Evolutionary conservation across 2,797 vertebrate genomes (phyloP), one percentile per base, ranked within the genome.

Genomic region (Acipenser oxyrinchus): DNA sequence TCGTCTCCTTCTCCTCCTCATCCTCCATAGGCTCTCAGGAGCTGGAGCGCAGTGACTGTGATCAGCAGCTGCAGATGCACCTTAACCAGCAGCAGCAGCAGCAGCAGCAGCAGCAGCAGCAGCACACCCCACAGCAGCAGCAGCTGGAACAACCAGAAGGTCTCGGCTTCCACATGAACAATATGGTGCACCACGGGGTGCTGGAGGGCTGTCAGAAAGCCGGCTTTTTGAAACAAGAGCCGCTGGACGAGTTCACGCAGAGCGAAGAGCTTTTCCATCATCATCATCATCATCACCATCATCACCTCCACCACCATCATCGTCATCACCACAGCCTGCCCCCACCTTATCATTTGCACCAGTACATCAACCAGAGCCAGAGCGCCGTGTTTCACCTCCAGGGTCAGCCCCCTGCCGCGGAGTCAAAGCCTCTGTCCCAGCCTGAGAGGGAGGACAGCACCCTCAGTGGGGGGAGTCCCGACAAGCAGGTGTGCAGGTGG

Each of bases 401-500:
- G 48, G 61, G 76, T 77, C 85, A 86, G 78, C 77, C 80, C 37
- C 18, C 60, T 12, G 51, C 51, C 9, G 10, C 48, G n/a, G 55
- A 23, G 53, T 55, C 53, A 6, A 10, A n/a, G 7, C 53, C 7
- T 9, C 10, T 10, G n/a, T 55, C 53, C 53, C 53, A 55, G n/a
- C 76, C 81, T 0, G 91, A 92, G 0, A 84, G 80, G n/a, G 92
- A 90, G 6, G 86, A 93, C 0, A 74, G 0, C 66, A 66, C 59
- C 1, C 51, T 0, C 8, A 18, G 75, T 67, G 81, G 76, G n/a
- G 75, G 75, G 0, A 69, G 81, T 77, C 67, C 72, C 9, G 93
- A 96, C 70, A 91, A 81, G 73, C 97, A 98, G 85, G 85, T 90
- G 3, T 99, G 97, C 76, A 94, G 93, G 68, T 99, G 97, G 97